Conservation (phyloP, 2,888 invertebrate species). For the Yponomeuta malinellus region DNA sequence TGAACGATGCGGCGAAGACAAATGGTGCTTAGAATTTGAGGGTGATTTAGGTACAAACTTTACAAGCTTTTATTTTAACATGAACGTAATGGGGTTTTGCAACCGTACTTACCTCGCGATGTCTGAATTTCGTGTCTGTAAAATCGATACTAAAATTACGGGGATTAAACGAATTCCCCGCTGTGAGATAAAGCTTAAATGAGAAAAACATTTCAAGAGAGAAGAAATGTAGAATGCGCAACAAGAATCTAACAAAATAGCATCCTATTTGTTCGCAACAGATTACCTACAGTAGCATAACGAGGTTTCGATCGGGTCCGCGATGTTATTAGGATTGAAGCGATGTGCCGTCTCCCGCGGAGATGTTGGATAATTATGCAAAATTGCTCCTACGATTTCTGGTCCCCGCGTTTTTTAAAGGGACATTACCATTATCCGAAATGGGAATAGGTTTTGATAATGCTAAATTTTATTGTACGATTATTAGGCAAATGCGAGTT, state of each 20-base stretch:
- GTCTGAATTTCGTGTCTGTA: slow-evolving; percentile 4
- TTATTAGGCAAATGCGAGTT: slow-evolving; percentile 53
- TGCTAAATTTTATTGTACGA: slow-evolving; percentile 63
- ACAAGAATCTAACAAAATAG: slow-evolving; percentile 41
- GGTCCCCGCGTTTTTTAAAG: slow-evolving; percentile 63
- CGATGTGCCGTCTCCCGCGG: slow-evolving; percentile 50
- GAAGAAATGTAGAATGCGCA: slow-evolving; percentile 20
- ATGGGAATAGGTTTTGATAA: slow-evolving; percentile 72
- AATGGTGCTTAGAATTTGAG: slow-evolving; percentile 15
- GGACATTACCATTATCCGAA: slow-evolving; percentile 69
- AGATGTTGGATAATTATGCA: slow-evolving; percentile 69
- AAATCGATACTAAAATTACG: slow-evolving; percentile 4
- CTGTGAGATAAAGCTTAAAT: slow-evolving; percentile 14
- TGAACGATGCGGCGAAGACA: slow-evolving; percentile 33
- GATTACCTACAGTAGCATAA: slow-evolving; percentile 55
- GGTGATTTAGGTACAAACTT: slow-evolving; percentile 9
- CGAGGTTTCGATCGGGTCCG: slow-evolving; percentile 66
- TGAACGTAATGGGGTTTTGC: not conserved
- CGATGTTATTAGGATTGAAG: slow-evolving; percentile 70
- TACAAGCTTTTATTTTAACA: not conserved
- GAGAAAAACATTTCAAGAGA: slow-evolving; percentile 20
- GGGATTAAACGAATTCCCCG: slow-evolving; percentile 6
- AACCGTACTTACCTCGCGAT: not conserved
- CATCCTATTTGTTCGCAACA: slow-evolving; percentile 54
- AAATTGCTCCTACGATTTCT: slow-evolving; percentile 71